Conservation (phyloP, 2,113 vertebrate species). For the Nesospiza acunhae region DNA sequence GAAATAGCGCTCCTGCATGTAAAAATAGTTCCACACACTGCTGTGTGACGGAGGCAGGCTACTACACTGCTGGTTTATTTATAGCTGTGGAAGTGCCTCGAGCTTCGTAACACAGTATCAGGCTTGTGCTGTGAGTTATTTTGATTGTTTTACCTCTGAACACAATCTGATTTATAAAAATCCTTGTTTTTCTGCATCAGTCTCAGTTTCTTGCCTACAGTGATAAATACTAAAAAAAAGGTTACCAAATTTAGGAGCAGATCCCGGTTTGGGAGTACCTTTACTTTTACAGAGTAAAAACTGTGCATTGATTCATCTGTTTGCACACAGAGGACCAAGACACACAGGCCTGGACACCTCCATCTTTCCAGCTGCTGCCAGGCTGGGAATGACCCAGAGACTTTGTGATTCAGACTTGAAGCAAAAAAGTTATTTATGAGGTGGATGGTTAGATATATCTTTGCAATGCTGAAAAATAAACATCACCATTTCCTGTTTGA, state of each 20-base stretch:
- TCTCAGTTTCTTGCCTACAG: neutral
- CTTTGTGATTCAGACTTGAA: neutral
- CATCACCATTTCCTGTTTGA: neutral
- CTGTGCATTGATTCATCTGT: neutral
- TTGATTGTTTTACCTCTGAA: neutral
- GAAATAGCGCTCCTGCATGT: neutral
- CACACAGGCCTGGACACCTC: neutral
- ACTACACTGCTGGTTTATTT: neutral
- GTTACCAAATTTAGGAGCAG: neutral
- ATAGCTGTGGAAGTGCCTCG: neutral
- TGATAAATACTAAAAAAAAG: neutral
- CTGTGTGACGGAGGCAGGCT: neutral
- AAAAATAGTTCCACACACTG: neutral
- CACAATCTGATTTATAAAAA: neutral
- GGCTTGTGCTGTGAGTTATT: neutral
- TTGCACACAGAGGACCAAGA: neutral
- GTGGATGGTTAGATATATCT: neutral
- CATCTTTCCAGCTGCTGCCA: neutral
- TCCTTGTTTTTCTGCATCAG: neutral
- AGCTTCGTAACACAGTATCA: neutral
- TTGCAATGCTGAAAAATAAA: neutral
- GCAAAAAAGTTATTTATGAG: neutral
- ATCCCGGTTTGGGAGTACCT: neutral
- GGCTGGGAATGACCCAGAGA: neutral
- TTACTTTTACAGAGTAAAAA: neutral